Conservation (phyloP, 2,797 vertebrate species). For the Melanotaenia trifasciata region DNA sequence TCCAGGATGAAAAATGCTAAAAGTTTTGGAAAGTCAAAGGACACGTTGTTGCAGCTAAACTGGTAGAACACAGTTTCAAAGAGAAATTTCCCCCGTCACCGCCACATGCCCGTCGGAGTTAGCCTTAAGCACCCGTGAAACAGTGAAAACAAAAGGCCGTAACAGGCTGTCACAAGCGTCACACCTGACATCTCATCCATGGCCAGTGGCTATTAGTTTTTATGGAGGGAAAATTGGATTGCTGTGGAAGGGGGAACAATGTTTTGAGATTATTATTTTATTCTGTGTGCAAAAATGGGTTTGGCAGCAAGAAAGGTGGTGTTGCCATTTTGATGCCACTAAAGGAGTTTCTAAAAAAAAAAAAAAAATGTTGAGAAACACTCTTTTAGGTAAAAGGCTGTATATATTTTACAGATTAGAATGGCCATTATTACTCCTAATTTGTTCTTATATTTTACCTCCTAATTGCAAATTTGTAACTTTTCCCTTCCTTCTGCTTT, state of each 20-base stretch:
- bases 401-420: not conserved
- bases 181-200: not conserved
- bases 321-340: too few relatives aligned
- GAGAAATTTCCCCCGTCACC: not conserved
- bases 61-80: not conserved
- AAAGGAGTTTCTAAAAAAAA: too few relatives aligned
- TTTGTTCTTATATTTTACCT: not conserved
- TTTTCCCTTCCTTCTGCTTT: not conserved
- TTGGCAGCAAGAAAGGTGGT: too few relatives aligned
- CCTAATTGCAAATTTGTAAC: too few relatives aligned
- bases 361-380: too few relatives aligned
- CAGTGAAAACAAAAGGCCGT: not conserved
- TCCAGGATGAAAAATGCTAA: not conserved
- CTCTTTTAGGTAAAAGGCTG: not conserved
- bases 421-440: not conserved
- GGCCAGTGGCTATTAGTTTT: not conserved
- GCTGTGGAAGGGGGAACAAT: not conserved
- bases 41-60: not conserved
- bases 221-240: not conserved
- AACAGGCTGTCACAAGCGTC: constrained; percentile 1
- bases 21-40: not conserved
- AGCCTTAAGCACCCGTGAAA: not conserved
- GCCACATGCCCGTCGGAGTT: not conserved
- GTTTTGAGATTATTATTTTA: not conserved
- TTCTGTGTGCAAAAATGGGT: too few relatives aligned